Conservation (phyloP, 2,113 vertebrate species). For the Lophochroa leadbeateri region DNA sequence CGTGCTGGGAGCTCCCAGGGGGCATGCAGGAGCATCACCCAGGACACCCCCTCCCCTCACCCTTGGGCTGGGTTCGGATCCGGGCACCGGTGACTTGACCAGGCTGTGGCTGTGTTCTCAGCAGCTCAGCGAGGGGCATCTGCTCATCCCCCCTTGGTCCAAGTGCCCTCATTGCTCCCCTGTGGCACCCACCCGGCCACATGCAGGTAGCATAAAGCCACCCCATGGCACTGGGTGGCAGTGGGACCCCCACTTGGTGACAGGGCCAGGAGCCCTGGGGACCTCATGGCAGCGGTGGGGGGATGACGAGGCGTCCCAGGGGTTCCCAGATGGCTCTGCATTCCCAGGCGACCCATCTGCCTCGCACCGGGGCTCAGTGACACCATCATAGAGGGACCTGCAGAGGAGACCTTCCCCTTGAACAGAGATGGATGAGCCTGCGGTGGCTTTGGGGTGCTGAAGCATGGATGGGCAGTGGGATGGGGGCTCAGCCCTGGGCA, state of each 20-base stretch:
- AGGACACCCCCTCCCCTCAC: rapidly evolving
- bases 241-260: neutral
- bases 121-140: neutral
- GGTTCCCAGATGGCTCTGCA: neutral
- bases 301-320: neutral
- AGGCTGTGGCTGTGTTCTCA: rapidly evolving
- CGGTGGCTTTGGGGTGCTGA: neutral
- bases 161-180: neutral
- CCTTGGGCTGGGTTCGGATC: neutral
- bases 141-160: neutral
- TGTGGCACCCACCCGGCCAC: neutral
- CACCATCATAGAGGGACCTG: neutral
- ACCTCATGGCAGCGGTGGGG: neutral
- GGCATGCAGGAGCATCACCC: rapidly evolving
- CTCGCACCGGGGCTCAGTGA: neutral
- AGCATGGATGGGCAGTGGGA: rapidly evolving
- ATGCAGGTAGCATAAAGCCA: neutral
- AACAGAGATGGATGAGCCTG: neutral
- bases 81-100: neutral
- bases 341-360: neutral
- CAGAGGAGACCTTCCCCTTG: neutral
- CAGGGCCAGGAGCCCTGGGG: rapidly evolving
- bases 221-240: neutral
- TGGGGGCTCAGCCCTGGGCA: rapidly evolving
- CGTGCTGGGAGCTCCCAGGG: rapidly evolving